Evolutionary conservation across 2,888 invertebrate genomes (phyloP).

Genomic region (Amphimallon solstitiale): DNA sequence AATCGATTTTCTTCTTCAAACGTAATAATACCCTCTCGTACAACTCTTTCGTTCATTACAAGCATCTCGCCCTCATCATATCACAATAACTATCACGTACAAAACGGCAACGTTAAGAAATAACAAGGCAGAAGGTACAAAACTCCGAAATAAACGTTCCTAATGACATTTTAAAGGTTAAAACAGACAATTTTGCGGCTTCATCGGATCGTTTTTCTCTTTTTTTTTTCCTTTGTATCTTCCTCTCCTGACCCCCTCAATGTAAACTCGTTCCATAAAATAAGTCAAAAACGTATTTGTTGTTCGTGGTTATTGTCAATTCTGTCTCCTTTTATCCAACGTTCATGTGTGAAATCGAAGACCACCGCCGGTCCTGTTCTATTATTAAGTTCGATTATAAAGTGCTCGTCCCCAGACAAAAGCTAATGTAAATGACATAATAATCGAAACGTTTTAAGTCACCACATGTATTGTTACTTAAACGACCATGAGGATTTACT

Average conservation of each 20-base stretch:
- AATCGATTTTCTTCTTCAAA: conserved; percentile 7
- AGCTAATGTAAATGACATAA: conserved; percentile 45
- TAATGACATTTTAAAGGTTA: conserved; percentile 41
- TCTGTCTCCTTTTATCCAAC: background rate
- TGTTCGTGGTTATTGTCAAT: background rate
- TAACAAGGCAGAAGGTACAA: conserved; percentile 38
- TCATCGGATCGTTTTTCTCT: background rate
- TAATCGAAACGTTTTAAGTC: background rate
- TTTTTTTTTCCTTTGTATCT: too few species aligned
- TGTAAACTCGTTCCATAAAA: too few species aligned
- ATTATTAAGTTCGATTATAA: conserved; percentile 47
- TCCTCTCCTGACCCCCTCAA: too few species aligned
- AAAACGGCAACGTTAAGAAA: conserved; percentile 40
- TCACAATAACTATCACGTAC: conserved; percentile 39
- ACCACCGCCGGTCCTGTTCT: conserved; percentile 21
- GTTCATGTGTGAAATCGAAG: background rate
- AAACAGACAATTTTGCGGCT: conserved; percentile 14
- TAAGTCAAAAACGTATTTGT: too few species aligned
- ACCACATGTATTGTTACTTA: too few species aligned
- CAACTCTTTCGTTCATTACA: conserved; percentile 15
- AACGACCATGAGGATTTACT: too few species aligned
- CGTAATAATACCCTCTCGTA: conserved; percentile 23
- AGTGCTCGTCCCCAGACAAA: conserved; percentile 28
- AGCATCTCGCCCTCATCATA: conserved; percentile 10
- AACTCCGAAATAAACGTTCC: conserved; percentile 32